Evolutionary conservation across 1,140 invertebrate species (phyloP), one percentile per base, ranked within the genome.

Genomic region (Drosophila funebris): DNA sequence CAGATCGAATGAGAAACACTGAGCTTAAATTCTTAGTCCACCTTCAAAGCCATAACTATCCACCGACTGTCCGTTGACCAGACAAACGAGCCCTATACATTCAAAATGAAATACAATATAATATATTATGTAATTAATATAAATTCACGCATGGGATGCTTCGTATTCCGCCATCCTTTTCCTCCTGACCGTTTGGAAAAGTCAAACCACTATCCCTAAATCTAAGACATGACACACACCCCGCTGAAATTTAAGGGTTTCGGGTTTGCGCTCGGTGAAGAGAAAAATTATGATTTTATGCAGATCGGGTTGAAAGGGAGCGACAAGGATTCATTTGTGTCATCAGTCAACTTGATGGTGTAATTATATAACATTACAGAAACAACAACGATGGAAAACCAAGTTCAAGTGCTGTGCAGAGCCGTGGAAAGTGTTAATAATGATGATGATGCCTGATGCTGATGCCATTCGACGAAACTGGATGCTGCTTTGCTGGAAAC

Each of bases 281-380:
- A 88, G 84, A 88, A 85, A 90, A 78, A 89, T 89, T 84, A 78
- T 85, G 64, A 81, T 71, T 88, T 88, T 88, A 88, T 88, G 83
- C 83, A 88, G 76, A 85, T 85, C 52, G 63, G 61, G 63, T 70
- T 80, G 81, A 67, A 75, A 77, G 78, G 77, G 67, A 75, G 82
- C 80, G 88, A 90, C 88, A 91, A 77, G 76, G 90, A 91, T 91
- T 91, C 89, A 91, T 91, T 90, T 87, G 77, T 87, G 83, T 91
- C 90, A 91, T 91, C 90, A 91, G 90, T 91, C 90, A 91, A 90
- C 78, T 91, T 91, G 90, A 91, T 91, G 82, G 90, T 83, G 89
- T 91, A 91, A 91, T 91, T 91, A 91, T 80, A 78, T 73, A 61
- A 68, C 76, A 88, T 83, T 80, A 87, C 71, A 77, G 73, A 60